Percentiles rank a stretch among this genome's conserved stretches.
These are phyloP conservation scores for Caerostris darwini DNA, from an alignment of 1,140 invertebrate species.

Conservation along the genomic window DNA sequence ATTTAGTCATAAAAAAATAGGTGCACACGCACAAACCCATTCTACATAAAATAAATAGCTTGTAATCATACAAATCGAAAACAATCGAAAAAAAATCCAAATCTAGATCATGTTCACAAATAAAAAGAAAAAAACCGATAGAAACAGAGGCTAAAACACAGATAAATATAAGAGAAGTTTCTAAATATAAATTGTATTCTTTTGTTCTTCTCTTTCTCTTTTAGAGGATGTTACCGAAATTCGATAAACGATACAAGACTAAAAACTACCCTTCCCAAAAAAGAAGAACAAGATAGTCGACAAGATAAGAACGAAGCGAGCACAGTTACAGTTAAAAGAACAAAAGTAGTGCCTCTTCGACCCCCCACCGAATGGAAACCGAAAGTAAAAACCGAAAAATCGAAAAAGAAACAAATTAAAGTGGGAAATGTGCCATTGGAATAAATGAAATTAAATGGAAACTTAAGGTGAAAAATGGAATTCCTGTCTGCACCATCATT, in stretches of 20 bases:
- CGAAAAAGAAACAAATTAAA: background rate
- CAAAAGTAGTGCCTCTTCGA: background rate
- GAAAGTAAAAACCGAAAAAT: too few species aligned
- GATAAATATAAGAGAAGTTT: background rate
- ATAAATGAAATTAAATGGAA: conserved; percentile 55
- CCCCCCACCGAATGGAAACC: too few species aligned
- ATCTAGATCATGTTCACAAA: too few species aligned
- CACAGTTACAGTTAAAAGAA: background rate
- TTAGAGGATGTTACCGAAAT: background rate
- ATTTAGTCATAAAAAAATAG: too few species aligned
- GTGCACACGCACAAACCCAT: too few species aligned
- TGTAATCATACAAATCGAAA: too few species aligned
- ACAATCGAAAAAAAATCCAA: too few species aligned
- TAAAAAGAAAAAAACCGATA: background rate
- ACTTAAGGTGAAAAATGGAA: background rate
- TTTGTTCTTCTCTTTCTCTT: background rate
- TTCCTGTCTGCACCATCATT: background rate
- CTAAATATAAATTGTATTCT: background rate
- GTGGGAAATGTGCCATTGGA: background rate
- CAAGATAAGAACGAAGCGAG: background rate
- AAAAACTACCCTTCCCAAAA: background rate
- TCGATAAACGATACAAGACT: background rate
- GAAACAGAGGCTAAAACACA: background rate
- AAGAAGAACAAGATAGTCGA: background rate
- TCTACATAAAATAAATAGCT: too few species aligned